Evolutionary conservation across 2,113 vertebrate species (phyloP).

Genomic region (Ciconia stormi): DNA sequence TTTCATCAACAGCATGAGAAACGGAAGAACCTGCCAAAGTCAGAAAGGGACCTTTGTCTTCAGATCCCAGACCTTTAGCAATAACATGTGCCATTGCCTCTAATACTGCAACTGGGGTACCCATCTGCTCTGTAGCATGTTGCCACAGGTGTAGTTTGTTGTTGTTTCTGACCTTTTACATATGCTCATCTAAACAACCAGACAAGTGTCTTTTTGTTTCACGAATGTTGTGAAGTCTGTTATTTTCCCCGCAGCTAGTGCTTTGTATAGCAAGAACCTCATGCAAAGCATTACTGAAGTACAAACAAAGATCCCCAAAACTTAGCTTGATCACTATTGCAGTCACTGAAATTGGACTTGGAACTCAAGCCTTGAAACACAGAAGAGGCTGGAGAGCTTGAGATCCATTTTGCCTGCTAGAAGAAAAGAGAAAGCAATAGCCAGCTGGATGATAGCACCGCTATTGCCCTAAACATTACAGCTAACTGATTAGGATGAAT

Average conservation of each 20-base stretch:
- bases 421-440: background rate
- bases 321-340: background rate
- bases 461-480: background rate
- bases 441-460: background rate
- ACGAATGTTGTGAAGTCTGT: slow-evolving; percentile 11
- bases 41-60: background rate
- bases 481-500: background rate
- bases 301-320: background rate
- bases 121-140: slow-evolving; percentile 43
- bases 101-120: background rate
- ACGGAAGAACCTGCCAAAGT: background rate
- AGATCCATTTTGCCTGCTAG: background rate
- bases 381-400: background rate
- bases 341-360: background rate
- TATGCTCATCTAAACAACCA: slow-evolving; percentile 57
- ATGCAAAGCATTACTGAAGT: slow-evolving; percentile 28
- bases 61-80: background rate
- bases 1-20: slow-evolving; percentile 9
- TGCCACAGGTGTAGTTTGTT: slow-evolving; percentile 71
- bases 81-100: background rate
- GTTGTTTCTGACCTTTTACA: slow-evolving; percentile 65
- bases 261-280: slow-evolving; percentile 22
- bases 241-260: slow-evolving; percentile 47
- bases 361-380: background rate
- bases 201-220: slow-evolving; percentile 61